These are phyloP conservation scores for Dipus sagitta DNA, from an alignment of 2,797 vertebrate species.

Conservation along the genomic window DNA sequence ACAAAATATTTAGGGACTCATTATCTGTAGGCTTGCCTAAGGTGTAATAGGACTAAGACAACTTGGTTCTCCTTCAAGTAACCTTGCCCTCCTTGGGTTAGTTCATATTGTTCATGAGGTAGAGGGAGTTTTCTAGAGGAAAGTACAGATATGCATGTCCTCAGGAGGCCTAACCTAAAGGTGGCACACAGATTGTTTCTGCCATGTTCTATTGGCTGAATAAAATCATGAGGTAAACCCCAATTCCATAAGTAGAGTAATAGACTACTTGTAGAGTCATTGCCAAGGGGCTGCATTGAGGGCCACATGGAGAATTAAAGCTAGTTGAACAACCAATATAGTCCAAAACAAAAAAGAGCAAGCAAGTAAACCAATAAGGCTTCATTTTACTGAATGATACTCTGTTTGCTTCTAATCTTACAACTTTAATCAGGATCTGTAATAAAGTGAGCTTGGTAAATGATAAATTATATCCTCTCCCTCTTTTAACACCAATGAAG, in stretches of 20 bases:
- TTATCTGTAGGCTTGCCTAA: neutral
- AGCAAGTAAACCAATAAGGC: neutral
- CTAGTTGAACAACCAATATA: neutral
- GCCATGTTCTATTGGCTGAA: neutral
- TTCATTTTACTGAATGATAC: conserved; percentile 39
- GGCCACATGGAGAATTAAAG: neutral
- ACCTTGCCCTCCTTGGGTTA: neutral
- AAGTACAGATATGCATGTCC: neutral
- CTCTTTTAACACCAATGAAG: neutral
- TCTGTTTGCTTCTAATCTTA: conserved; percentile 41
- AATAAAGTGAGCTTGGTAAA: conserved; percentile 30
- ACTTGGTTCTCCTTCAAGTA: neutral
- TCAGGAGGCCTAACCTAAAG: neutral
- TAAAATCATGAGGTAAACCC: neutral
- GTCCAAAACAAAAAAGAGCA: neutral
- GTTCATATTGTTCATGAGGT: neutral
- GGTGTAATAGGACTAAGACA: neutral
- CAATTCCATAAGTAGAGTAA: neutral
- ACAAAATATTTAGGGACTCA: neutral
- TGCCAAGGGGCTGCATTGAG: neutral
- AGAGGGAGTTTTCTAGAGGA: neutral
- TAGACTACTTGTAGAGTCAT: neutral
- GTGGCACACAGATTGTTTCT: neutral
- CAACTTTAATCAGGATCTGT: conserved; percentile 18
- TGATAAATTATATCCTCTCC: neutral